Evolutionary conservation across 2,797 vertebrate genomes (phyloP), one percentile per base, ranked within the genome.

Genomic region (Hemitrygon akajei): DNA sequence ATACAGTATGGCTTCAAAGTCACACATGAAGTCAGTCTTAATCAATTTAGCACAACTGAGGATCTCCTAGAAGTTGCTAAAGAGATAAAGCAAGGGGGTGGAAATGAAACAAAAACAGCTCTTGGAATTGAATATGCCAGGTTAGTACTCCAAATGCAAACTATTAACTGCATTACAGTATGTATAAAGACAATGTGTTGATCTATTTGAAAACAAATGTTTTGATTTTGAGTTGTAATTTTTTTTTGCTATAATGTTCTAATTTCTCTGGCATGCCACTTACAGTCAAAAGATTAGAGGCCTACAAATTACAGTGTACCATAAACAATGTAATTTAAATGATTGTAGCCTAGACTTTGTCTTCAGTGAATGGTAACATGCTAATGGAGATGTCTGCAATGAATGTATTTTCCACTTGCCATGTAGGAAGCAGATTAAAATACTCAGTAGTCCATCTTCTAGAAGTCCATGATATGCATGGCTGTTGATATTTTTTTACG

Each of bases 1-100:
- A 98, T 99, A 95, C 98, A 99, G 1, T 99, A 99, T 0, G 98
- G 98, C n/a, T 96, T 97, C 95, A 96, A 96, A 0, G 98, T 99
- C 81, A 98, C 97, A 60, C 98, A 99, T 94, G 97, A 97, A 1
- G 98, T 99, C 96, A 98, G 98, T 94, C 96, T 99, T 95, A 99
- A 97, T 94, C 97, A 98, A 77, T 98, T 98, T 93, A 95, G 96
- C 2, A 98, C 97, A 63, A 99, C 96, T 0, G 47, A 94, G 0
- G 96, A 96, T 7, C 97, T 99, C 71, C 95, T 98, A 93, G 0
- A 93, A 0, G 97, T 97, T 71, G 98, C 98, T 4, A 93, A 37
- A 0, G 89, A 93, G 0, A 98, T 99, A 94, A 95, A 94, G 18
- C 98, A 98, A 95, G 97, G 97, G 71, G 96, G 96, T 0, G 99